These are phyloP conservation scores for Dufourea novaeangliae DNA, from an alignment of 1,140 invertebrate species.

Conservation along the genomic window DNA sequence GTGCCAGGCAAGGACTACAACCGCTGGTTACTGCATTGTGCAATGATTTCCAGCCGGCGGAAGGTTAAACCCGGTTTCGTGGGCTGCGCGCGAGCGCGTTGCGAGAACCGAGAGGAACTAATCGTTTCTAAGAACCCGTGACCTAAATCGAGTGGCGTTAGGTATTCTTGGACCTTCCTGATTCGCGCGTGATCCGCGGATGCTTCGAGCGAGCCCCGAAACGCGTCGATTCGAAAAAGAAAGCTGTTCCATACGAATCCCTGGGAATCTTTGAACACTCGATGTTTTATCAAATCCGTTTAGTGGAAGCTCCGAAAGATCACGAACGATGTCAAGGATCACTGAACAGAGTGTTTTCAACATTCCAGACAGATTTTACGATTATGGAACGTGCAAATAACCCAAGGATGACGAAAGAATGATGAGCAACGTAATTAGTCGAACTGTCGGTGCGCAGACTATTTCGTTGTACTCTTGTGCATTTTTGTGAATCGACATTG, in stretches of 20 bases:
- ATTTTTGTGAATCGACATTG: not conserved
- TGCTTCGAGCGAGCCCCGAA: not conserved
- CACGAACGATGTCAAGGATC: not conserved
- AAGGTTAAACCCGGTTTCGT: conserved; percentile 53
- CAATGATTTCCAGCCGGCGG: conserved; percentile 52
- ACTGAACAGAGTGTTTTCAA: not conserved
- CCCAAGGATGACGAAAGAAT: not conserved
- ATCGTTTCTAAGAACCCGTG: conserved; percentile 63
- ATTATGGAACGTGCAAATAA: not conserved
- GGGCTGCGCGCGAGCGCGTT: conserved; percentile 47
- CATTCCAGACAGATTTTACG: not conserved
- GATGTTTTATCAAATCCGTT: not conserved
- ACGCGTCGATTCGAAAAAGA: not conserved
- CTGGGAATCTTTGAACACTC: too few species aligned
- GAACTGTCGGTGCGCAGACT: too few species aligned
- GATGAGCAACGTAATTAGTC: not conserved
- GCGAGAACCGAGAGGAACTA: conserved; percentile 54
- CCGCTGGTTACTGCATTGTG: conserved; percentile 60
- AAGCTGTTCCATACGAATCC: too few species aligned
- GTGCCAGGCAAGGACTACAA: conserved; percentile 27
- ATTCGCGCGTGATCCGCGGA: conserved; percentile 10
- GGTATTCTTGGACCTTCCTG: conserved; percentile 21
- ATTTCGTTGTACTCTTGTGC: too few species aligned
- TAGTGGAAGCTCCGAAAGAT: not conserved
- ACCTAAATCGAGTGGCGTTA: conserved; percentile 38